Conservation (phyloP, 1,140 invertebrate species). For the Saccostrea cuccullata region DNA sequence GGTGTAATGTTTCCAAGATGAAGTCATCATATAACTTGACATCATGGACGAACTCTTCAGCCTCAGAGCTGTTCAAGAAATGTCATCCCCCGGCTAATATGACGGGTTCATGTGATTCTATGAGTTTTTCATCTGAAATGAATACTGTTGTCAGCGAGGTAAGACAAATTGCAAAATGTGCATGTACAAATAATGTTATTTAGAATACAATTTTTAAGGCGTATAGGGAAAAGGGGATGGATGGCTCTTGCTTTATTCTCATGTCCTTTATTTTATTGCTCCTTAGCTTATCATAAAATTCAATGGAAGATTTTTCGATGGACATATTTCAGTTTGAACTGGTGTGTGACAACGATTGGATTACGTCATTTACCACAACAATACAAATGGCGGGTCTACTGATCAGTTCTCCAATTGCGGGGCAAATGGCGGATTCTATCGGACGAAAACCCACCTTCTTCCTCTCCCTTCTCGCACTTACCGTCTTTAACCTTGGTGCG, state of each 20-base stretch:
- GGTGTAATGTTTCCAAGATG: not conserved
- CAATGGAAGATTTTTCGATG: no score
- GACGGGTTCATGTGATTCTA: not conserved
- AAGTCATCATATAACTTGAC: not conserved
- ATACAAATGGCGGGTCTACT: slow-evolving; percentile 72
- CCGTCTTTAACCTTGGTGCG: slow-evolving; percentile 53
- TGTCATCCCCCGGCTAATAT: slow-evolving; percentile 12
- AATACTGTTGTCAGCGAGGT: slow-evolving; percentile 42
- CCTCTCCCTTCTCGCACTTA: slow-evolving; percentile 45
- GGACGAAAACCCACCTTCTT: slow-evolving; percentile 66
- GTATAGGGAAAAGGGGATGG: no score
- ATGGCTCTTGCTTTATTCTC: no score
- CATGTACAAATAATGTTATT: no score
- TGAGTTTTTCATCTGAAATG: slow-evolving; percentile 1
- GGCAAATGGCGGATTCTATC: slow-evolving; percentile 66
- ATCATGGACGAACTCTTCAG: not conserved
- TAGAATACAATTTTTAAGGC: no score
- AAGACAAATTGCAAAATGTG: not conserved
- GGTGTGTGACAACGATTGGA: slow-evolving; percentile 64
- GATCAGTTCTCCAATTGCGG: slow-evolving; percentile 61
- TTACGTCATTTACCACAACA: slow-evolving; percentile 64
- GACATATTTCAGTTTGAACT: slow-evolving; percentile 65
- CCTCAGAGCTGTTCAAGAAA: not conserved
- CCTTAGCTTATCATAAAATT: no score
- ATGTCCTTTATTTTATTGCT: no score